Percentiles rank a stretch among this genome's conserved stretches.
Evolutionary conservation across 2,113 vertebrate species (phyloP).

Genomic region (Siphamia tubifer): DNA sequence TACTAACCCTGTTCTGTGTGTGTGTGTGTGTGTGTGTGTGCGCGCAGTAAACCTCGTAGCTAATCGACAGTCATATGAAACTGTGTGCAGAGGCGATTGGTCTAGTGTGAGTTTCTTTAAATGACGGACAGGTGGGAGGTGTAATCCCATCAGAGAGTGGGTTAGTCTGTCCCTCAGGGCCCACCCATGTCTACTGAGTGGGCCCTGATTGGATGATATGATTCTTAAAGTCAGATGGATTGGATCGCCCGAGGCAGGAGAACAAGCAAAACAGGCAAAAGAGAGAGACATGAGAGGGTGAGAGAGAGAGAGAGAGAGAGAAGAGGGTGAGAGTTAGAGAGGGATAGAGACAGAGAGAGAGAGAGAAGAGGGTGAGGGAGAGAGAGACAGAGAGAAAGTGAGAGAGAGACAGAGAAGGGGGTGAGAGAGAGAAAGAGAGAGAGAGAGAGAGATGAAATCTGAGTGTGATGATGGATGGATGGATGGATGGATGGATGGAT

Average conservation of each 20-base stretch:
- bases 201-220: conserved; percentile 72
- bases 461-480: too few species aligned
- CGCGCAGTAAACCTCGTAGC: not conserved
- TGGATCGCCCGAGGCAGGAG: conserved; percentile 50
- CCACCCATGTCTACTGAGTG: conserved; percentile 65
- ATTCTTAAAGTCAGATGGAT: conserved; percentile 74
- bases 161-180: conserved; percentile 65
- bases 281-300: not conserved
- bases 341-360: conserved; percentile 15
- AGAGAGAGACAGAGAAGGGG: too few species aligned
- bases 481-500: too few species aligned
- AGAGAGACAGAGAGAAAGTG: not conserved
- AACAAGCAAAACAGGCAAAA: conserved; percentile 33
- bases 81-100: conserved; percentile 45
- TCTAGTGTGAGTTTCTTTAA: conserved; percentile 48
- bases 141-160: conserved; percentile 67
- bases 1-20: conserved; percentile 26
- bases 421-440: conserved; percentile 9
- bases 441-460: conserved; percentile 44
- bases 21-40: not conserved
- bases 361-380: not conserved
- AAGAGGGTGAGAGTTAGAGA: too few species aligned
- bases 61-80: conserved; percentile 47
- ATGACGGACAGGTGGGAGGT: conserved; percentile 70
- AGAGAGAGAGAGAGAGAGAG: not conserved